phyloP scores from a whole-genome alignment of 1,140 invertebrate genomes.

The Drosophila rhopaloa region DNA sequence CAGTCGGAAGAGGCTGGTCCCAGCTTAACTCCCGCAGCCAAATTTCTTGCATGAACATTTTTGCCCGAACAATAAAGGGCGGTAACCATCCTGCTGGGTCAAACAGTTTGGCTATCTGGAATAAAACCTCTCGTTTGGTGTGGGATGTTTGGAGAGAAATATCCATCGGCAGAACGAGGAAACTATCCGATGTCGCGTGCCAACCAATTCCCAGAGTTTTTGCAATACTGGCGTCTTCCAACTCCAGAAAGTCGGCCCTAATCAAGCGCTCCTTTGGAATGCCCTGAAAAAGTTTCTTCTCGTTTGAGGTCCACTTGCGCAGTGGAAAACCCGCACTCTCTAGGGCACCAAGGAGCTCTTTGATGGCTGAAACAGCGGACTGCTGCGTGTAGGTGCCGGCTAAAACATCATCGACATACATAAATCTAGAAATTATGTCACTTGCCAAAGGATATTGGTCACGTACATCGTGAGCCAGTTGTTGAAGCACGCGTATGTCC shows the following conservation, averaged over 20 bases:
- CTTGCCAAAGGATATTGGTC: slow-evolving; percentile 5
- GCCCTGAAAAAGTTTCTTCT: not conserved
- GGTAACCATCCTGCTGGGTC: not conserved
- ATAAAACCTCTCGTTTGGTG: slow-evolving; percentile 6
- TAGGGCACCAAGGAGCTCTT: not conserved
- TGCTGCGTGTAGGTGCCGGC: not conserved
- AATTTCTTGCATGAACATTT: no score
- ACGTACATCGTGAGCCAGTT: not conserved
- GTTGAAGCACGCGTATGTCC: not conserved
- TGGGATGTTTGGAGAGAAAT: not conserved
- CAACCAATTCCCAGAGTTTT: slow-evolving; percentile 10
- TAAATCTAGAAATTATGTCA: not conserved
- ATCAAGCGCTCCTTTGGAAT: slow-evolving; percentile 2
- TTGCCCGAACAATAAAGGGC: no score
- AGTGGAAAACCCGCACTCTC: not conserved
- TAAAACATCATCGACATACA: not conserved
- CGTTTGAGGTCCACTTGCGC: not conserved
- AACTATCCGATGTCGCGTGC: slow-evolving; percentile 6
- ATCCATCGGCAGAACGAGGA: not conserved
- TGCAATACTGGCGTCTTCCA: not conserved
- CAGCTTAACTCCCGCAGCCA: no score
- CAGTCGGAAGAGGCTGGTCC: no score
- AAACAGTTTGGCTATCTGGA: not conserved
- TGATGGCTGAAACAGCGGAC: not conserved
- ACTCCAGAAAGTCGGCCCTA: no score